These are phyloP conservation scores for Thripadectes ignobilis DNA, from an alignment of 2,797 vertebrate genomes.

Conservation along the genomic window DNA sequence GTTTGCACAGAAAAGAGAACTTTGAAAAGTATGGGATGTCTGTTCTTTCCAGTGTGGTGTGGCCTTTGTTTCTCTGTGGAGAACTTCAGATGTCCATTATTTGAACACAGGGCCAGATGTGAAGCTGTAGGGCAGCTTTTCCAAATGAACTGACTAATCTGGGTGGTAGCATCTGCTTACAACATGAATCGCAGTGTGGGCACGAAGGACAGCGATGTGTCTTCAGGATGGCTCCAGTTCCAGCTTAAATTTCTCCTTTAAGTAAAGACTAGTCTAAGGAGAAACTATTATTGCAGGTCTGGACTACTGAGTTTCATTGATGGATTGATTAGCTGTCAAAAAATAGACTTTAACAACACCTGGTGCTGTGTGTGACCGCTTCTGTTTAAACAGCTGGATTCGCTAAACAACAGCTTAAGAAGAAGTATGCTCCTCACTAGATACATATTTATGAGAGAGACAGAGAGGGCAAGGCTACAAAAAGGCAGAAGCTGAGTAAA, in stretches of 20 bases:
- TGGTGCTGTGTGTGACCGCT: neutral
- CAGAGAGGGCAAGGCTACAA: neutral
- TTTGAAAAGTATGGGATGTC: fast-evolving
- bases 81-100: neutral
- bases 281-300: neutral
- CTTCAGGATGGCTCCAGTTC: neutral
- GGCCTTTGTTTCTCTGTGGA: neutral
- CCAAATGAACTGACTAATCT: neutral
- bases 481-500: constrained; percentile 55
- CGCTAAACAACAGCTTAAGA: constrained; percentile 11
- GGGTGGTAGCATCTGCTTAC: neutral
- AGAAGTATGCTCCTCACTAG: neutral
- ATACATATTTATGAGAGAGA: constrained; percentile 39
- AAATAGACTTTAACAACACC: neutral
- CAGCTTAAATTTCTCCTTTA: neutral
- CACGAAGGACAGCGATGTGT: neutral
- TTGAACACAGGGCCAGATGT: neutral
- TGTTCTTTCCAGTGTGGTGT: neutral
- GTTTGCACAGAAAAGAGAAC: neutral
- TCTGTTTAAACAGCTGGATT: constrained; percentile 65
- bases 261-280: neutral
- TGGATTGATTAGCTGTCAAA: neutral
- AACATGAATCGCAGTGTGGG: neutral
- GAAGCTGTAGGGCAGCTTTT: neutral
- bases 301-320: neutral